Base-by-base conservation (phyloP, 2,797 vertebrate genomes). In the Neosilurus mollespiculum region DNA sequence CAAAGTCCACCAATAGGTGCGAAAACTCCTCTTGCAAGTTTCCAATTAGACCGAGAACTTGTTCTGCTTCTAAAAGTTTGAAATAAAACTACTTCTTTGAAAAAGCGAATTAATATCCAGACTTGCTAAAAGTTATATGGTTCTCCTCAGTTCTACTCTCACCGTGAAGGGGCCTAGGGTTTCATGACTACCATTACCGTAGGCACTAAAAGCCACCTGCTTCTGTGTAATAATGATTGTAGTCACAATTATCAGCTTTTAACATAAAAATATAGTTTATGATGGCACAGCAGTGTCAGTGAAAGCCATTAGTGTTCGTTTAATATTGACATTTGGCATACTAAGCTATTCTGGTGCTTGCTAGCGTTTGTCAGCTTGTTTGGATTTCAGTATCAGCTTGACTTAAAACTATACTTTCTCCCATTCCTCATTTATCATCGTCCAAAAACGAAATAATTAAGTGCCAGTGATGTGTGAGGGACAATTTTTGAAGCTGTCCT, bases 401-500 rank as follows among this genome's bases (percentile, higher is more conserved):
- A 62, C n/a, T 26, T 24, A 30, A 30, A 54, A 14, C 24, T 20
- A n/a, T 59, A n/a, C 6, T 24, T 24, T 11, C 64, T 59, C 49
- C 56, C 37, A 37, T 24, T 43, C 51, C 15, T n/a, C 43, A 65
- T 78, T 65, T 26, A 64, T 53, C n/a, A 64, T 75, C 70, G 59
- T 61, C 18, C 12, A 49, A 20, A 22, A 15, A 15, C 9, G 34
- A 37, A 37, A 76, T 18, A 73, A 75, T 56, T 30, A 16, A 49
- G 20, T 77, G 30, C 26, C 26, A 56, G 53, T 58, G 26, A 10
- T 75, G 54, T 58, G 54, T 72, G 51, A 73, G 71, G 30, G 56
- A 64, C 37, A 69, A 78, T 85, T 87, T 90, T 66, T 76, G 71
- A 82, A 82, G 54, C 76, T 86, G 82, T 87, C 87, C 88, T 75